Evolutionary conservation across 1,140 invertebrate species (phyloP).

Genomic region (Papilio polyxenes): DNA sequence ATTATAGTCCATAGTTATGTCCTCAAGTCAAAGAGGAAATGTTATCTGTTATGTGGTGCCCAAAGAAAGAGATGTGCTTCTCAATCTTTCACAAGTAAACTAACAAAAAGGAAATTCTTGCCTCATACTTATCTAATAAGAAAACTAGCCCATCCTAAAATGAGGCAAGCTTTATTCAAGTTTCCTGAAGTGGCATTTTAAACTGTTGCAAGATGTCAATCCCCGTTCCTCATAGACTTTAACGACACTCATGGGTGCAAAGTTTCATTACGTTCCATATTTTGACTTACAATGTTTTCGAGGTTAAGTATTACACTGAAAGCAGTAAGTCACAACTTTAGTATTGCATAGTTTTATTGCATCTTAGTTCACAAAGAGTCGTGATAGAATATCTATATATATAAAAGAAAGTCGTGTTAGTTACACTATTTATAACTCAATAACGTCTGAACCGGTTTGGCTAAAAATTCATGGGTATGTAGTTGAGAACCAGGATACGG

Average conservation of each 20-base stretch:
- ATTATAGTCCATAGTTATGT: too few species aligned
- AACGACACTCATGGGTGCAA: neutral
- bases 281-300: neutral
- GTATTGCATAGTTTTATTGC: neutral
- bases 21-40: too few species aligned
- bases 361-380: neutral
- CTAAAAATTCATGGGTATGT: too few species aligned
- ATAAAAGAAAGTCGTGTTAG: too few species aligned
- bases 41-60: too few species aligned
- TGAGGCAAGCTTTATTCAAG: neutral
- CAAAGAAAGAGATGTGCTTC: too few species aligned
- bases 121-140: neutral
- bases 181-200: neutral
- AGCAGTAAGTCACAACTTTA: neutral
- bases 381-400: neutral
- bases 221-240: slow-evolving; percentile 2
- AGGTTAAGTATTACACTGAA: neutral
- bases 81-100: too few species aligned
- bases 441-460: too few species aligned
- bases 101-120: neutral
- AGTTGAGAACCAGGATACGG: too few species aligned
- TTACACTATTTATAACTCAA: too few species aligned
- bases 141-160: neutral
- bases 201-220: slow-evolving; percentile 11
- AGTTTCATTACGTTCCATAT: slow-evolving; percentile 5